Conservation (phyloP, 2,113 vertebrate genomes). For the Hoplias malabaricus region DNA sequence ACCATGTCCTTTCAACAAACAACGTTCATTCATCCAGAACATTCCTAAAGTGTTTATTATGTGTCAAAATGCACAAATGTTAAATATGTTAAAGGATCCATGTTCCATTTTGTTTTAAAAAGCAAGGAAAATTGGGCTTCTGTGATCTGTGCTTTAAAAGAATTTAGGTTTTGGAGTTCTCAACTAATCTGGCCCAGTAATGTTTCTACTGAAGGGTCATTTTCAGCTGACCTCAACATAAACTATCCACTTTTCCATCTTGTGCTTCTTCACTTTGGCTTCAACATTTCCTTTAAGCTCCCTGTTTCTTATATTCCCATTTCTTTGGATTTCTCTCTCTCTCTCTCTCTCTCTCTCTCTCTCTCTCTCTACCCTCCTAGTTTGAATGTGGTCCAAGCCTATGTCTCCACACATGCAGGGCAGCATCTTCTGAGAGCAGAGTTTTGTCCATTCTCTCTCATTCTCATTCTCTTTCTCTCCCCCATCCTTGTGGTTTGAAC, state of each 20-base stretch:
- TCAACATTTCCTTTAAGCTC: not conserved
- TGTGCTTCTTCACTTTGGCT: not conserved
- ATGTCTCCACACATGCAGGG: constrained; percentile 85
- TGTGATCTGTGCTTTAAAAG: too few relatives aligned
- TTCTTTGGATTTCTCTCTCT: constrained; percentile 8
- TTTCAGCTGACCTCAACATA: not conserved
- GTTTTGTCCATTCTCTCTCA: constrained; percentile 78
- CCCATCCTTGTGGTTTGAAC: constrained; percentile 76
- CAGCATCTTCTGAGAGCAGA: constrained; percentile 78
- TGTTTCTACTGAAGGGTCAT: not conserved
- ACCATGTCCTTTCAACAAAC: constrained; percentile 52
- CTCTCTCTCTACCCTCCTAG: constrained; percentile 59
- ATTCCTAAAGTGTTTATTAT: constrained; percentile 69
- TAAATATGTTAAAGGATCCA: constrained; percentile 22
- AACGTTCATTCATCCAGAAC: constrained; percentile 62
- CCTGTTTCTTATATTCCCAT: not conserved
- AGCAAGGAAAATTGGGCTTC: too few relatives aligned
- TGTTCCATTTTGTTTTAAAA: too few relatives aligned
- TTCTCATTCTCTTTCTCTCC: constrained; percentile 68
- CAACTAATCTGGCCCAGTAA: not conserved
- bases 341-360: constrained; percentile 37
- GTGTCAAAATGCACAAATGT: constrained; percentile 52
- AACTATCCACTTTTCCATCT: not conserved
- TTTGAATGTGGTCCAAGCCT: constrained; percentile 76
- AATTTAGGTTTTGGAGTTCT: too few relatives aligned